These are phyloP conservation scores for Galemys pyrenaicus DNA, from an alignment of 2,113 vertebrate species.

Conservation along the genomic window DNA sequence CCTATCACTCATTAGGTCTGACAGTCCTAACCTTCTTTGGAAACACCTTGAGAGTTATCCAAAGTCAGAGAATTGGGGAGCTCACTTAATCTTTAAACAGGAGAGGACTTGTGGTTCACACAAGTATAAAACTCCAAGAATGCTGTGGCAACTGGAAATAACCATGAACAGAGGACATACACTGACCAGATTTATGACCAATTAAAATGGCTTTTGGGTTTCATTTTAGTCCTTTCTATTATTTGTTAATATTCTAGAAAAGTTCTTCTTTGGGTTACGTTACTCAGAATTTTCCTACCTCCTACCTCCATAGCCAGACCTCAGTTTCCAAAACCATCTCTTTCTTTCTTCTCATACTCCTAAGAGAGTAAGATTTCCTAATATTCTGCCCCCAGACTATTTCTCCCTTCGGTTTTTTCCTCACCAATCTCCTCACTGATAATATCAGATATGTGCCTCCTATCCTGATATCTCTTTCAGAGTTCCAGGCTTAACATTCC, in stretches of 20 bases:
- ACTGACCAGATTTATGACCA: neutral
- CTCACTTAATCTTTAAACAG: neutral
- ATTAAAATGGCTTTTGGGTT: neutral
- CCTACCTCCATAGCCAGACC: neutral
- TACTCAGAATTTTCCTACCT: neutral
- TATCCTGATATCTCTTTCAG: neutral
- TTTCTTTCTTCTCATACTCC: neutral
- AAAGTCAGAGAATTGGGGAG: neutral
- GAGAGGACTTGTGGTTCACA: conserved; percentile 15
- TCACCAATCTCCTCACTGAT: neutral
- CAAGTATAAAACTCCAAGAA: conserved; percentile 19
- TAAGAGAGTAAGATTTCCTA: neutral
- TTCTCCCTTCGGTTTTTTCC: neutral
- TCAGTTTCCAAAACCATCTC: neutral
- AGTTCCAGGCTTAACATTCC: neutral
- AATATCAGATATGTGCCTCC: neutral
- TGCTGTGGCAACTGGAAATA: neutral
- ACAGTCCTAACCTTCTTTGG: neutral
- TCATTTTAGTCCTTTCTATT: neutral
- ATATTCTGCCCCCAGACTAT: neutral
- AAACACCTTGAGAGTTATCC: neutral
- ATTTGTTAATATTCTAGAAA: conserved; percentile 18
- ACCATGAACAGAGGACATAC: neutral
- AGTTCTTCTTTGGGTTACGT: conserved; percentile 32
- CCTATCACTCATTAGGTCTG: neutral